Conservation (phyloP, 2,797 vertebrate species). For the Pempheris klunzingeri region DNA sequence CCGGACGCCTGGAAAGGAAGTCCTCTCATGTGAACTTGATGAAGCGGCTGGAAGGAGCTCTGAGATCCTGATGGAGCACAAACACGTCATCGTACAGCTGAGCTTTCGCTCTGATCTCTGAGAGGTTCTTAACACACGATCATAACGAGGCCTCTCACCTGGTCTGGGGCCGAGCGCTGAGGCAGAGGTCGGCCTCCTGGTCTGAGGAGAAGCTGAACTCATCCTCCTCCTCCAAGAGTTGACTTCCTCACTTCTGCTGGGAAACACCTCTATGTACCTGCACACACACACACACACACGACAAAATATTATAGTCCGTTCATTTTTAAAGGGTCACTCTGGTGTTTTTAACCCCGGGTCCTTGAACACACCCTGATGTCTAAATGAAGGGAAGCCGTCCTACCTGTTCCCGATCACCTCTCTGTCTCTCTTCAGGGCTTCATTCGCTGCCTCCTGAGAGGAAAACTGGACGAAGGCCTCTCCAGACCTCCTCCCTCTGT, state of each 20-base stretch:
- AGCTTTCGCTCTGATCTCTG: no score
- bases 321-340: no score
- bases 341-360: no score
- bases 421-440: constrained; percentile 88
- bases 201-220: background rate
- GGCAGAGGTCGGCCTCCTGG: background rate
- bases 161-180: background rate
- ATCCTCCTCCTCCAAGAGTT: background rate
- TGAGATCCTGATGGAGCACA: constrained; percentile 30
- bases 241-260: constrained; percentile 86
- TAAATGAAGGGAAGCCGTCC: background rate
- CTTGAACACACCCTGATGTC: no score
- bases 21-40: constrained; percentile 90
- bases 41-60: background rate
- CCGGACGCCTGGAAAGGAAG: constrained; percentile 87
- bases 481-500: constrained; percentile 86
- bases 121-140: no score
- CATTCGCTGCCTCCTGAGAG: constrained; percentile 86
- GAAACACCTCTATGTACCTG: constrained; percentile 95
- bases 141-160: constrained; percentile 32
- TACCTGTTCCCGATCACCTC: constrained; percentile 92
- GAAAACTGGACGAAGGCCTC: constrained; percentile 92
- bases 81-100: no score
- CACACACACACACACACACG: background rate
- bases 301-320: no score